phyloP scores from a whole-genome alignment of 2,797 vertebrate species.

The Australoheros facetus region DNA sequence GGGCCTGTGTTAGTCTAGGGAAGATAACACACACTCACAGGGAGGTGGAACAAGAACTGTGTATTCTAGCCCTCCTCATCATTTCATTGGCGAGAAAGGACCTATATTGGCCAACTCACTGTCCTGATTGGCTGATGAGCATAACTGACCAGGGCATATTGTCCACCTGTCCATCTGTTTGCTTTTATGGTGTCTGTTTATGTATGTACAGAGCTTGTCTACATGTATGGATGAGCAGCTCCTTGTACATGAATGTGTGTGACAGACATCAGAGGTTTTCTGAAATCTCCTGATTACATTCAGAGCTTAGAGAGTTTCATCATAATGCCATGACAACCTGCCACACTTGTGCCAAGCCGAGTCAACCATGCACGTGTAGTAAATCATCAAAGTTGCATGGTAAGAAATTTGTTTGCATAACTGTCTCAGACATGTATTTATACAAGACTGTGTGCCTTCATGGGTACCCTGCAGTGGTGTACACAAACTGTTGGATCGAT shows the following conservation, averaged over 20 bases:
- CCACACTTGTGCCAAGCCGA: constrained; percentile 7
- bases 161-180: constrained; percentile 58
- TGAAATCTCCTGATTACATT: constrained; percentile 43
- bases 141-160: constrained; percentile 35
- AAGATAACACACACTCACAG: constrained; percentile 77
- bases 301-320: constrained; percentile 20
- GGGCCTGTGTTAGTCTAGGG: constrained; percentile 73
- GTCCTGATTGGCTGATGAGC: constrained; percentile 48
- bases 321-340: constrained; percentile 21
- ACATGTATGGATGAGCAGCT: neutral
- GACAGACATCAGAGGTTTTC: constrained; percentile 9
- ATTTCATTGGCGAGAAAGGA: constrained; percentile 55
- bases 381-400: neutral
- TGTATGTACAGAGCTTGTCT: neutral
- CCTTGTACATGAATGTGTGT: neutral
- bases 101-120: constrained; percentile 40
- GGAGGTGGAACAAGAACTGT: constrained; percentile 52
- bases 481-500: neutral
- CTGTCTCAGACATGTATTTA: constrained; percentile 8
- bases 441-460: neutral
- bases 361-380: neutral
- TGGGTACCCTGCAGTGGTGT: neutral
- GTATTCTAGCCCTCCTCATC: constrained; percentile 37
- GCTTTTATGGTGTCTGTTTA: constrained; percentile 16
- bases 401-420: neutral